phyloP scores from a whole-genome alignment of 2,113 vertebrate genomes.

The Oenanthe oenanthe region DNA sequence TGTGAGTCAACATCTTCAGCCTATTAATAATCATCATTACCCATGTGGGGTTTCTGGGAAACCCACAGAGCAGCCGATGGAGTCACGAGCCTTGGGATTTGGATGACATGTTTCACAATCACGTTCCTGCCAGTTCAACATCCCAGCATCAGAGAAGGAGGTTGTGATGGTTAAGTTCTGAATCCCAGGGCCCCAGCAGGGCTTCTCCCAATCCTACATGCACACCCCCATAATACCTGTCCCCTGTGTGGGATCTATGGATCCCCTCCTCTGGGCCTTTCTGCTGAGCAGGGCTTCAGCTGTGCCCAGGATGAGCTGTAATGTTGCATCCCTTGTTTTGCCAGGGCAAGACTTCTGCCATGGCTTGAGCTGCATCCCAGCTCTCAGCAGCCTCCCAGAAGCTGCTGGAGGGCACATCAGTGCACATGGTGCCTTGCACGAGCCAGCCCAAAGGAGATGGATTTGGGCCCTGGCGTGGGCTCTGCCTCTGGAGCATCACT shows the following conservation, averaged over 20 bases:
- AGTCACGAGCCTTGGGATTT: constrained; percentile 25
- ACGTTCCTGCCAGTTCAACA: not conserved
- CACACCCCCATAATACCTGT: not conserved
- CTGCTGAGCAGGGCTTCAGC: not conserved
- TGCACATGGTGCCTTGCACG: not conserved
- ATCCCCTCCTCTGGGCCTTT: not conserved
- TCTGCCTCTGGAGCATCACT: not conserved
- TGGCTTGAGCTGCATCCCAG: not conserved
- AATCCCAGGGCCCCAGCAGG: not conserved
- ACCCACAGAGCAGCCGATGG: not conserved
- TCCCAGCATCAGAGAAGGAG: not conserved
- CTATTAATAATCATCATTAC: constrained; percentile 59
- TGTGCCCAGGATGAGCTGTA: not conserved
- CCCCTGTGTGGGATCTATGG: not conserved
- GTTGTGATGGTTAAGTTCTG: not conserved
- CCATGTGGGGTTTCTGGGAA: constrained; percentile 42
- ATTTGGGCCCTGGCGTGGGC: not conserved
- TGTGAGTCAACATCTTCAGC: constrained; percentile 49
- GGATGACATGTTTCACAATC: not conserved
- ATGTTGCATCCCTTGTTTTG: not conserved
- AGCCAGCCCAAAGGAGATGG: not conserved
- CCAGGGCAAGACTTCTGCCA: not conserved
- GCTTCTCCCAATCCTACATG: not conserved
- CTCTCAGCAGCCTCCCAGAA: not conserved
- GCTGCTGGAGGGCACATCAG: not conserved